Evolutionary conservation across 2,797 vertebrate species (phyloP).

Genomic region (Philypnodon macrostomus): DNA sequence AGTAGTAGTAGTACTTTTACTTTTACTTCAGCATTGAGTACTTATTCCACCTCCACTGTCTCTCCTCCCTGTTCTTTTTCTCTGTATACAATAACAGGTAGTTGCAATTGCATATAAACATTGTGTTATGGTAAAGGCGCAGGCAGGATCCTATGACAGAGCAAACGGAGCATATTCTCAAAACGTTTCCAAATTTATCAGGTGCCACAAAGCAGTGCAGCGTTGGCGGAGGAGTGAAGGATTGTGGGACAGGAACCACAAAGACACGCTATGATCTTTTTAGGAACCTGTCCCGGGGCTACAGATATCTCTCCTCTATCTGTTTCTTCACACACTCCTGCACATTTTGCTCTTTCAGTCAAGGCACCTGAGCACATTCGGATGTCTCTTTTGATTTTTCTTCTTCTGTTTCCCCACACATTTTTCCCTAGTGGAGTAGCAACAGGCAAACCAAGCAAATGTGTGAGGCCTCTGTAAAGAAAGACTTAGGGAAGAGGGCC

Average conservation of each 20-base stretch:
- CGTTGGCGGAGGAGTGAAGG: constrained; percentile 23
- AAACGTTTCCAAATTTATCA: constrained; percentile 21
- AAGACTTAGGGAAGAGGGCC: too few species aligned
- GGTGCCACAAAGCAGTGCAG: constrained; percentile 13
- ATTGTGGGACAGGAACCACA: constrained; percentile 17
- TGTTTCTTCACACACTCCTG: constrained; percentile 16
- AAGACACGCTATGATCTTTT: constrained; percentile 15
- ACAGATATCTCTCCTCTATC: constrained; percentile 11
- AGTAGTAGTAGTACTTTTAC: too few species aligned
- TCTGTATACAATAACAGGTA: constrained; percentile 13
- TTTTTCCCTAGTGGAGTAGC: too few species aligned
- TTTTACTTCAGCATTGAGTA: too few species aligned
- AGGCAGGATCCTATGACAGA: constrained; percentile 11
- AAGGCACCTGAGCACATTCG: constrained; percentile 44
- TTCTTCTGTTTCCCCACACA: constrained; percentile 29
- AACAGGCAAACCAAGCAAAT: too few species aligned
- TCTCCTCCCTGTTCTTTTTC: not conserved
- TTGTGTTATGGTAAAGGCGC: constrained; percentile 24
- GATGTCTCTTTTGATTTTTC: constrained; percentile 60
- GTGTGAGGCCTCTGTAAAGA: too few species aligned
- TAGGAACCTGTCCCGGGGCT: constrained; percentile 17
- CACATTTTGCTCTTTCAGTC: constrained; percentile 11
- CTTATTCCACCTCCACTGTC: not conserved
- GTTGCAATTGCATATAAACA: constrained; percentile 43
- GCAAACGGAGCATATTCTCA: constrained; percentile 14